These are phyloP conservation scores for Allolobophora icterica DNA, from an alignment of 2,888 invertebrate species.

Conservation along the genomic window DNA sequence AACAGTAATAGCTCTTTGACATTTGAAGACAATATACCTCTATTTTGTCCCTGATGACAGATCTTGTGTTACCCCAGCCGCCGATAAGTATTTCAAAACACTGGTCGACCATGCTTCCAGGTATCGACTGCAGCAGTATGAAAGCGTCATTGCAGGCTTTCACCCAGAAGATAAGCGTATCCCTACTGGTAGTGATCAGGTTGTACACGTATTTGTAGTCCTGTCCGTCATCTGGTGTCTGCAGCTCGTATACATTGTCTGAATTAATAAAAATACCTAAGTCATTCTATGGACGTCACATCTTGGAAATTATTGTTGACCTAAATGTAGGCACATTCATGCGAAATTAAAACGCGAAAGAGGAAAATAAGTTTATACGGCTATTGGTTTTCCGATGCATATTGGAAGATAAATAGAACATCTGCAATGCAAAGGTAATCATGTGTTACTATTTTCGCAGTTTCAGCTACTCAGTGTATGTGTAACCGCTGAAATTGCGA, in stretches of 20 bases:
- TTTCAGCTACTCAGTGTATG: neutral
- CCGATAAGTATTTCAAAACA: slow-evolving; percentile 35
- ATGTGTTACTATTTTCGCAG: neutral
- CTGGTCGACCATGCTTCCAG: slow-evolving; percentile 2
- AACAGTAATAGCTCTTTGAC: too few relatives aligned
- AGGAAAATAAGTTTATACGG: neutral
- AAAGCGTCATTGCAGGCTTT: slow-evolving; percentile 37
- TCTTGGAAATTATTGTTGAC: neutral
- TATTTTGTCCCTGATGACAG: slow-evolving; percentile 13
- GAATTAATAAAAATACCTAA: neutral
- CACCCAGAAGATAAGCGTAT: slow-evolving; percentile 30
- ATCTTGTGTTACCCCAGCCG: slow-evolving; percentile 33
- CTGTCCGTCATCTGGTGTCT: slow-evolving; percentile 27
- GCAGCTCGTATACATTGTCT: slow-evolving; percentile 10
- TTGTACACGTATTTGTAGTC: slow-evolving; percentile 28
- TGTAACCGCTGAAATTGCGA: neutral
- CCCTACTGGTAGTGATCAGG: slow-evolving; percentile 13
- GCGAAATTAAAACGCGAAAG: too few relatives aligned
- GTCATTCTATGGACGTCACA: too few relatives aligned
- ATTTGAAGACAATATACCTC: neutral
- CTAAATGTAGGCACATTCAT: neutral
- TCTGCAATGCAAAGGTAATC: neutral
- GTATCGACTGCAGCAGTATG: slow-evolving; percentile 27
- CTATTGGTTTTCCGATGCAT: neutral
- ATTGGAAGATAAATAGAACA: neutral